Evolutionary conservation across 2,888 invertebrate genomes (phyloP), one percentile per base, ranked within the genome.

Genomic region (Drosophila buzzatii): DNA sequence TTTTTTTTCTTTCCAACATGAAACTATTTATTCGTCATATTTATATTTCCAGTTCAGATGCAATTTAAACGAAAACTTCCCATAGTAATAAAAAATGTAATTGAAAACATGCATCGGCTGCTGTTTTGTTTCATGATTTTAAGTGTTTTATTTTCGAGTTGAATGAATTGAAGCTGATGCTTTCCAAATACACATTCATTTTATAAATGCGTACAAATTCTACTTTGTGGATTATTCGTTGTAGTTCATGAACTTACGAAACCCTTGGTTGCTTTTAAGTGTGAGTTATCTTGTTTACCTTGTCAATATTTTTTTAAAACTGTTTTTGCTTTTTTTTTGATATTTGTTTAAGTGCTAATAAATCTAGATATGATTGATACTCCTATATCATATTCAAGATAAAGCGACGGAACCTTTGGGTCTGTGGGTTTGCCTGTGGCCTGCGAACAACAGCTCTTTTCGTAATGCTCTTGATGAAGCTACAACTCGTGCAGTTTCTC

Each of bases 361-460:
- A 64, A 64, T 63, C 41, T 53, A 55, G 47, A 10, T 41, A 51
- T 70, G 55, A 56, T 70, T 68, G 60, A 70, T 70, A 61, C 33
- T 42, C 49, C 35, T 35, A 44, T 39, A 39, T 10, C 31, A 31
- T 27, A 37, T 41, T 31, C 20, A 31, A 49, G 39, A 45, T 39
- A 52, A 59, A 10, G 42, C 42, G 20, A 23, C 49, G 20, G 57
- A 33, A n/a, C 53, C 33, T 39, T 52, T 45, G 49, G 59, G 20
- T 42, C 20, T 47, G 31, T 42, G 37, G 35, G 57, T 47, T 33
- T 45, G 52, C 20, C 41, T 57, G 41, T n/a, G 52, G 44, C 44
- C 39, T 51, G 59, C 77, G 53, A 53, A 58, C 47, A 55, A 60
- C 60, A 61, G 76, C 71, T 47, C 44, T 71, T 71, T 58, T 35